A percentile compares a stretch with the other conserved stretches of the same genome.
phyloP scores from a whole-genome alignment of 1,140 invertebrate genomes.

The Magallana angulata region DNA sequence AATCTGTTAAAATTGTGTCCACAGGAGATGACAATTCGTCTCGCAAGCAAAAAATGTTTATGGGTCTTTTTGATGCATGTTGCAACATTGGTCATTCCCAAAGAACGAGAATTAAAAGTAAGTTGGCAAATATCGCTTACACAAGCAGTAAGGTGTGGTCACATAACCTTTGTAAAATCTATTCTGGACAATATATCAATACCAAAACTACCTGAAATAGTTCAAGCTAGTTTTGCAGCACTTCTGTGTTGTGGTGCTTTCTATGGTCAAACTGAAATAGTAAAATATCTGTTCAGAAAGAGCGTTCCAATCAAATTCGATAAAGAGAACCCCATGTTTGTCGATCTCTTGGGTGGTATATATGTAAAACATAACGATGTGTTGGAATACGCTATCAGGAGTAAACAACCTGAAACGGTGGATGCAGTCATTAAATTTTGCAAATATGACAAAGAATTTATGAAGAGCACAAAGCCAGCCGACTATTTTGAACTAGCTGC shows the following conservation, averaged over 20 bases:
- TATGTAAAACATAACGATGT: slow-evolving; percentile 7
- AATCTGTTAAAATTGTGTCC: not conserved
- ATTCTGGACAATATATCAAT: slow-evolving; percentile 41
- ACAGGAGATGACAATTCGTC: not conserved
- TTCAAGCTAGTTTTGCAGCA: slow-evolving; percentile 39
- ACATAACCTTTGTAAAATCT: slow-evolving; percentile 40
- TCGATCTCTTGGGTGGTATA: slow-evolving; percentile 27
- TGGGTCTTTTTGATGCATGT: slow-evolving; percentile 33
- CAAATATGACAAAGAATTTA: slow-evolving; percentile 38
- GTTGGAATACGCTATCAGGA: slow-evolving; percentile 35
- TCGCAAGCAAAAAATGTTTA: not conserved
- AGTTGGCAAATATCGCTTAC: slow-evolving; percentile 37
- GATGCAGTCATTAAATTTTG: slow-evolving; percentile 38
- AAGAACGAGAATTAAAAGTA: slow-evolving; percentile 24
- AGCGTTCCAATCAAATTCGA: slow-evolving; percentile 26
- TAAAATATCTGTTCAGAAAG: slow-evolving; percentile 40
- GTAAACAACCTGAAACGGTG: not conserved
- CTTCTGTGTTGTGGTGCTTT: slow-evolving; percentile 21
- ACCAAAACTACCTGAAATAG: slow-evolving; percentile 6
- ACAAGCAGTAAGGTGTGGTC: slow-evolving; percentile 8
- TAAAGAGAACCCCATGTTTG: not conserved
- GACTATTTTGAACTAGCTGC: slow-evolving; percentile 6
- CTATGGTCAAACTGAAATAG: slow-evolving; percentile 44
- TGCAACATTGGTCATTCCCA: not conserved
- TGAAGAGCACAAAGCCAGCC: not conserved